Base-by-base conservation (phyloP, 2,113 vertebrate species). In the Carollia perspicillata region DNA sequence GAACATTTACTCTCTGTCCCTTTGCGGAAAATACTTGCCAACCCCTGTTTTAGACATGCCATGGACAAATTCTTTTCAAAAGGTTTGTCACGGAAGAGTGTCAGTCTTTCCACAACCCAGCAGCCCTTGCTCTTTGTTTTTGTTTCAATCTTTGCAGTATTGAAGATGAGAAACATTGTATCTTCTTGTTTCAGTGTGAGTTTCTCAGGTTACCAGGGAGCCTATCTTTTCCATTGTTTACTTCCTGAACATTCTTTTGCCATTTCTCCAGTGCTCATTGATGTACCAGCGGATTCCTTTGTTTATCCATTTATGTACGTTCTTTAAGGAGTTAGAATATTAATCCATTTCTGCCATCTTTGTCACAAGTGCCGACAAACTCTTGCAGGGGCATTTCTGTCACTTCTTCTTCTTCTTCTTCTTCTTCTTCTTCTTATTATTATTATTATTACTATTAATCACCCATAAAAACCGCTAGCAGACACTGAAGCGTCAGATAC, bases 21-120 rank as follows among this genome's bases (percentile, higher is more conserved):
- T 44, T 75, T 51, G 22, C 47, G 30, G 55, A 58, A 89, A 74
- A 79, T 22, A 44, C 26, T 35, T 58, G 28, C 22, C 75, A 84
- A 4, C 4, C n/a, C 17, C 30, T 35, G 16, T 68, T 75, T 85
- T 69, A 69, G 79, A 65, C 17, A 35, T 13, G 5, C 55, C 86
- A 79, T 94, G 71, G 89, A 60, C 35, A 69, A 86, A 33, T 81
- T 55, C 89, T 92, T 89, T 90, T 42, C 51, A 10, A 85, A 81
- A 92, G 3, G 22, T 17, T 44, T 44, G 33, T 71, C 84, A 8
- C 2, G 3, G 65, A 33, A 75, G 16, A 20, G 10, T 6, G 8
- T 55, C 28, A 2, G 5, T 33, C 40, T 84, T 53, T 65, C 40
- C 18, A 6, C 12, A 22, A 17, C 30, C 26, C 33, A 81, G 18